A percentile compares a stretch with the other conserved stretches of the same genome.
These are phyloP conservation scores for Sylvilagus floridanus DNA, from an alignment of 2,797 vertebrate species.

Conservation along the genomic window DNA sequence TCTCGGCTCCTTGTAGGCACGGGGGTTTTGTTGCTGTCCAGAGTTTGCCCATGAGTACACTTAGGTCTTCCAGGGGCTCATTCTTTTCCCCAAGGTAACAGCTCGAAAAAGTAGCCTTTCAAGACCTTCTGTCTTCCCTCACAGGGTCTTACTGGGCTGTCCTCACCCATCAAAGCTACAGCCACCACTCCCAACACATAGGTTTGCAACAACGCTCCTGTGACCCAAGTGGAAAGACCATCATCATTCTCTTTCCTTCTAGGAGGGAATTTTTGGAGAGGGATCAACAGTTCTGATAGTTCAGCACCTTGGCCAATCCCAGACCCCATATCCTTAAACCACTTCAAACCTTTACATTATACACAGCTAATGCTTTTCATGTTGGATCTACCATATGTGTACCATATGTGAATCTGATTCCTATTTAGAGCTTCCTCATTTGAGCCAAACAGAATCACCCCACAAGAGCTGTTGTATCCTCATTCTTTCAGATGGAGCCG, in stretches of 20 bases:
- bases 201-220: background rate
- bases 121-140: background rate
- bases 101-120: background rate
- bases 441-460: background rate
- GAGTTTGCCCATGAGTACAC: too few relatives aligned
- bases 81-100: background rate
- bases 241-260: background rate
- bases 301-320: background rate
- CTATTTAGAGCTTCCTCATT: background rate
- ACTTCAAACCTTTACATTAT: background rate
- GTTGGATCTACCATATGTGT: background rate
- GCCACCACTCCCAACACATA: fast-evolving
- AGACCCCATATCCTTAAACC: background rate
- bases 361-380: background rate
- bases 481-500: background rate
- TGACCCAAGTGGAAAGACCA: background rate
- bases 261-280: background rate
- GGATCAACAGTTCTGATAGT: background rate
- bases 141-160: fast-evolving
- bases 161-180: background rate
- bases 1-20: background rate
- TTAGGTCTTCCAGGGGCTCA: background rate
- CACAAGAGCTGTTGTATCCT: background rate
- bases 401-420: background rate
- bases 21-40: background rate